phyloP scores from a whole-genome alignment of 1,140 invertebrate species.

The Drosophila equinoxialis region DNA sequence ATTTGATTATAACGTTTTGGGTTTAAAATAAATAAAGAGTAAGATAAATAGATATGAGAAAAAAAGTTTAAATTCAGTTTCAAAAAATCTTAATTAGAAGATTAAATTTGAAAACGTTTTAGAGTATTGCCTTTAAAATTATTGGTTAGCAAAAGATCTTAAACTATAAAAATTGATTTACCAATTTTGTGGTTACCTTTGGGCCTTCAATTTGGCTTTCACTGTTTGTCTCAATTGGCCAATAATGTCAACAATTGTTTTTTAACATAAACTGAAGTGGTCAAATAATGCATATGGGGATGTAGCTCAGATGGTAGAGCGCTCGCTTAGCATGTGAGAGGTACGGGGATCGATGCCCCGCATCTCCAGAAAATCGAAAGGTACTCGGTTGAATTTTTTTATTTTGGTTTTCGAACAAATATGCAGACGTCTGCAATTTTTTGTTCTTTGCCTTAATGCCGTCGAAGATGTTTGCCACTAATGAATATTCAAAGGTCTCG shows the following conservation, averaged over 20 bases:
- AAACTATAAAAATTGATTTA: too few species aligned
- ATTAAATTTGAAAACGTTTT: too few species aligned
- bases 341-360: slow-evolving; percentile 92
- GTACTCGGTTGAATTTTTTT: slow-evolving; percentile 43
- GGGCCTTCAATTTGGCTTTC: slow-evolving; percentile 26
- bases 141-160: too few species aligned
- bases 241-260: slow-evolving; percentile 54
- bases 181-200: too few species aligned
- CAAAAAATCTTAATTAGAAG: too few species aligned
- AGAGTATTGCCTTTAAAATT: too few species aligned
- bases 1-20: slow-evolving; percentile 11
- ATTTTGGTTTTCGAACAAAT: slow-evolving; percentile 44
- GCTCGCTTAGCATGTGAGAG: slow-evolving; percentile 93
- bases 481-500: slow-evolving; percentile 77
- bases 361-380: slow-evolving; percentile 83
- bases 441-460: slow-evolving; percentile 44
- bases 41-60: slow-evolving; percentile 7
- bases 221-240: slow-evolving; percentile 28
- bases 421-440: slow-evolving; percentile 74
- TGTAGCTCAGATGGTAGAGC: slow-evolving; percentile 93
- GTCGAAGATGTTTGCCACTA: slow-evolving; percentile 57
- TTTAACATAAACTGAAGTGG: background rate
- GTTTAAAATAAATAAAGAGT: background rate
- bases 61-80: background rate
- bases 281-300: slow-evolving; percentile 50